A percentile compares a stretch with the other conserved stretches of the same genome.
Evolutionary conservation across 1,140 invertebrate genomes (phyloP).

Genomic region (Conus ventricosus): DNA sequence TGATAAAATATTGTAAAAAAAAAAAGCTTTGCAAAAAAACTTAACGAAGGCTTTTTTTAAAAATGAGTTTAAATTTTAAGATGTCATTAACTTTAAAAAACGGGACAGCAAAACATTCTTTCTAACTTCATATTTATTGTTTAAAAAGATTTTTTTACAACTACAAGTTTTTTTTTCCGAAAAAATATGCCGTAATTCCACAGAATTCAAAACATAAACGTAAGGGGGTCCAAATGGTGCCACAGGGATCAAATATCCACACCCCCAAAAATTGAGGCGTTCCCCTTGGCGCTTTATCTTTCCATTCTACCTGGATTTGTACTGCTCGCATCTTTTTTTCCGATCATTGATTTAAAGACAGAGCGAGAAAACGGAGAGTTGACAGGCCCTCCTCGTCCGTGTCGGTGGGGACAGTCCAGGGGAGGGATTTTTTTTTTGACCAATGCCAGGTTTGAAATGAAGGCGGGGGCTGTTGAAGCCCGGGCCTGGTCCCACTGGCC

Average conservation of each 20-base stretch:
- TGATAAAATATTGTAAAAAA: too few species aligned
- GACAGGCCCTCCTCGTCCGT: neutral
- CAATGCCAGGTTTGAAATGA: neutral
- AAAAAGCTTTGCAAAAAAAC: too few species aligned
- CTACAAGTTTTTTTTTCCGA: too few species aligned
- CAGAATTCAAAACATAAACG: slow-evolving; percentile 76
- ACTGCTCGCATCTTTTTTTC: slow-evolving; percentile 38
- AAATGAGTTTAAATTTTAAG: too few species aligned
- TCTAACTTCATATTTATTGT: too few species aligned
- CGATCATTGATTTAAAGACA: neutral
- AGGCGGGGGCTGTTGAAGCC: neutral
- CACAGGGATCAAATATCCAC: slow-evolving; percentile 74
- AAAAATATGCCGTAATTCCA: neutral
- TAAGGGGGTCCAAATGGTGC: slow-evolving; percentile 77
- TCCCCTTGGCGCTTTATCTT: slow-evolving; percentile 75
- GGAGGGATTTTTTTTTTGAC: slow-evolving; percentile 2
- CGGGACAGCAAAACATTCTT: too few species aligned
- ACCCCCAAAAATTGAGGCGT: slow-evolving; percentile 73
- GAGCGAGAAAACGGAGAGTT: neutral
- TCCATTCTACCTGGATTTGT: slow-evolving; percentile 65
- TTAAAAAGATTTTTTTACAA: too few species aligned
- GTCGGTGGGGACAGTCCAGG: neutral
- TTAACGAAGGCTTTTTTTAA: too few species aligned
- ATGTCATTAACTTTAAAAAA: too few species aligned
- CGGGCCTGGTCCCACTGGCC: neutral